phyloP scores from a whole-genome alignment of 2,888 invertebrate genomes.

The Priapulus caudatus region DNA sequence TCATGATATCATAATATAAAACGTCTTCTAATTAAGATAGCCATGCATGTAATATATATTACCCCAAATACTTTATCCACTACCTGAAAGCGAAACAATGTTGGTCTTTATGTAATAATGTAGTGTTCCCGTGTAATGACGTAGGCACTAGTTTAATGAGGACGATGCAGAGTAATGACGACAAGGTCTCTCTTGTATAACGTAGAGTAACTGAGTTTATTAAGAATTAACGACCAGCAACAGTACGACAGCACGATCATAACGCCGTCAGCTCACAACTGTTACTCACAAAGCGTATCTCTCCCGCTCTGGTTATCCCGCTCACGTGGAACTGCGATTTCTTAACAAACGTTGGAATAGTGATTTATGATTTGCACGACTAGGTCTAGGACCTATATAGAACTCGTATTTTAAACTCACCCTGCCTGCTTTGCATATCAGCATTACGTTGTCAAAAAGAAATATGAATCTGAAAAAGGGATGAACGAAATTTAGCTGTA shows the following conservation, averaged over 20 bases:
- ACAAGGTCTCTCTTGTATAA: too few species aligned
- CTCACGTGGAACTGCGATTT: background rate
- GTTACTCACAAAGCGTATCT: too few species aligned
- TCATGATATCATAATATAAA: too few species aligned
- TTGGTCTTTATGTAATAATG: background rate
- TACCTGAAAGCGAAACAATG: slow-evolving; percentile 29
- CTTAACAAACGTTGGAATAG: background rate
- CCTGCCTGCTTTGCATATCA: slow-evolving; percentile 74
- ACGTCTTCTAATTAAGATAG: too few species aligned
- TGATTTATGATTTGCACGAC: too few species aligned
- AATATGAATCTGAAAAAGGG: slow-evolving; percentile 64
- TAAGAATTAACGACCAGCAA: background rate
- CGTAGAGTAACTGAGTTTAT: too few species aligned
- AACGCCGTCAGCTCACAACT: too few species aligned
- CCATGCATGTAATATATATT: too few species aligned
- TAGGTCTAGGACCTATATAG: slow-evolving; percentile 10
- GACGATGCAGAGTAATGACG: too few species aligned
- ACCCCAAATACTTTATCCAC: slow-evolving; percentile 42
- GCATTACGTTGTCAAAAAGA: slow-evolving; percentile 91
- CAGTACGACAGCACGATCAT: slow-evolving; percentile 4
- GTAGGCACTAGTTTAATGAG: too few species aligned
- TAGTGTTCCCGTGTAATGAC: too few species aligned
- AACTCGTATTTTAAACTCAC: slow-evolving; percentile 41
- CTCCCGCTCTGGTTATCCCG: too few species aligned
- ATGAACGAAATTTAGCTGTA: slow-evolving; percentile 9